These are phyloP conservation scores for Pseudomyrmex gracilis DNA, from an alignment of 1,140 invertebrate species.

Conservation along the genomic window DNA sequence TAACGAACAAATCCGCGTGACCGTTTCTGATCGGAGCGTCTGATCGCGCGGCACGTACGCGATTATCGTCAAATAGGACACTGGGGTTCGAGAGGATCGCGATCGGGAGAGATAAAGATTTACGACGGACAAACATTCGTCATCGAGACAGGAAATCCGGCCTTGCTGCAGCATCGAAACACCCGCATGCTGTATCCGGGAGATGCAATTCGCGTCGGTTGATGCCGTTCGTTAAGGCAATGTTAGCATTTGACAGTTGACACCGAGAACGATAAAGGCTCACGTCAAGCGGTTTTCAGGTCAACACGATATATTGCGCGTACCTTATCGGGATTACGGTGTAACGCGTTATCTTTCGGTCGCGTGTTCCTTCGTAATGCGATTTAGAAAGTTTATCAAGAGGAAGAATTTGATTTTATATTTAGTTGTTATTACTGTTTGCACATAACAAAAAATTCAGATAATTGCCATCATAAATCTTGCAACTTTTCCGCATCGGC, in stretches of 20 bases:
- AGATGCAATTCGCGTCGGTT: not conserved
- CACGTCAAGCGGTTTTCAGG: not conserved
- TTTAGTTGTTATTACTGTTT: not conserved
- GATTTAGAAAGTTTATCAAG: no score
- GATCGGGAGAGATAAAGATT: constrained; percentile 53
- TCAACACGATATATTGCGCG: not conserved
- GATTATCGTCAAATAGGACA: constrained; percentile 60
- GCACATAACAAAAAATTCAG: not conserved
- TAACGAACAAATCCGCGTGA: constrained; percentile 70
- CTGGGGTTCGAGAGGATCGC: not conserved
- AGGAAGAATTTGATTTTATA: no score
- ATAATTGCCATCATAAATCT: not conserved
- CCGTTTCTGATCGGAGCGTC: constrained; percentile 50
- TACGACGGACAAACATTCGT: constrained; percentile 29
- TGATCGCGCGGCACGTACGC: constrained; percentile 62
- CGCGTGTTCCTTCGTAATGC: not conserved
- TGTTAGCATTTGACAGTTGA: not conserved
- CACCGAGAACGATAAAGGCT: not conserved
- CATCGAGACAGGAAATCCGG: constrained; percentile 38
- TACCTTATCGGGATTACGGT: not conserved
- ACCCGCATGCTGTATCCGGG: not conserved
- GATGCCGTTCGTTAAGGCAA: not conserved
- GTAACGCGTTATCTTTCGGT: not conserved
- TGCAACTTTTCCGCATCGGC: not conserved
- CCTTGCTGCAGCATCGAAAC: not conserved